phyloP scores from a whole-genome alignment of 2,888 invertebrate species.

The Papilio gigon region DNA sequence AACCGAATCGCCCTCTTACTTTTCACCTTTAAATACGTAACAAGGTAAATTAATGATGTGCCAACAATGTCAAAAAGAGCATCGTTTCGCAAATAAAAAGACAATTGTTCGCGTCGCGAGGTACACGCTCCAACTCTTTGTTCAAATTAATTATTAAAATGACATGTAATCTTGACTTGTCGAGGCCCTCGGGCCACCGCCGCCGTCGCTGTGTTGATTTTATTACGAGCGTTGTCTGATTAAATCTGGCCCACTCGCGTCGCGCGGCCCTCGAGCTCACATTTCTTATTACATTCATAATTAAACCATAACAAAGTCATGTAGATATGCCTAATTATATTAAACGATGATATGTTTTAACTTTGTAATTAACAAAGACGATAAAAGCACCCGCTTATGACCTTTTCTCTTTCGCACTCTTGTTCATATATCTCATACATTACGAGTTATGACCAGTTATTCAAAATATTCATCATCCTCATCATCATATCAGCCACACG shows the following conservation, averaged over 20 bases:
- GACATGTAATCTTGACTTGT: constrained; percentile 67
- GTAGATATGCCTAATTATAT: constrained; percentile 35
- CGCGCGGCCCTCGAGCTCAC: constrained; percentile 55
- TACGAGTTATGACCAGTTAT: too few relatives aligned
- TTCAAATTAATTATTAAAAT: constrained; percentile 76
- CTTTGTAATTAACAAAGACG: neutral
- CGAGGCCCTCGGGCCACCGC: constrained; percentile 47
- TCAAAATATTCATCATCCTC: too few relatives aligned
- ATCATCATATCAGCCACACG: too few relatives aligned
- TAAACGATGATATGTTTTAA: constrained; percentile 12
- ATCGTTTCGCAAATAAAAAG: constrained; percentile 60
- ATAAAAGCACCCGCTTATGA: neutral
- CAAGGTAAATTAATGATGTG: constrained; percentile 20
- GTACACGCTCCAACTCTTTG: constrained; percentile 67
- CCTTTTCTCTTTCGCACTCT: neutral
- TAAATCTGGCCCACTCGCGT: constrained; percentile 59
- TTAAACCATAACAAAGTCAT: constrained; percentile 64
- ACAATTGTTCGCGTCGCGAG: constrained; percentile 51
- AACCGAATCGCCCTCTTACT: neutral
- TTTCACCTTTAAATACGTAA: constrained; percentile 25
- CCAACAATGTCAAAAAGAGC: constrained; percentile 45
- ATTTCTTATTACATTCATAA: constrained; percentile 64
- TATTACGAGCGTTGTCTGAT: constrained; percentile 64
- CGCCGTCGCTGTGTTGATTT: constrained; percentile 69
- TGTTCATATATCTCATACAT: neutral